These are phyloP conservation scores for Ia io DNA, from an alignment of 2,113 vertebrate species.

Conservation along the genomic window DNA sequence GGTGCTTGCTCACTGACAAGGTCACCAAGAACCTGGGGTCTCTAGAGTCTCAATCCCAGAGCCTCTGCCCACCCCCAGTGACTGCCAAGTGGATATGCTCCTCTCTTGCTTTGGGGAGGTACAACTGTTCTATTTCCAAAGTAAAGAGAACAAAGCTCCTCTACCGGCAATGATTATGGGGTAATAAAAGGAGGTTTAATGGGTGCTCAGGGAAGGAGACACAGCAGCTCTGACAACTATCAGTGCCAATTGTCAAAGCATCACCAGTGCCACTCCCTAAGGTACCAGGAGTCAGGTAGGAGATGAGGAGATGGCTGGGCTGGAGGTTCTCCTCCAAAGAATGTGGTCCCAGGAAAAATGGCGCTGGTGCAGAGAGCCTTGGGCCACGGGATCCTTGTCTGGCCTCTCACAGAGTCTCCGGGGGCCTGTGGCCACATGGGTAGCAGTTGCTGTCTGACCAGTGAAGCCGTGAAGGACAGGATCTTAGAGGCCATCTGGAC, in stretches of 20 bases:
- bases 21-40: not conserved
- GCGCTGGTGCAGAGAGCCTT: not conserved
- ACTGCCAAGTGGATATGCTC: not conserved
- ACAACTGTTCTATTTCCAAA: slow-evolving; percentile 42
- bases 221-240: not conserved
- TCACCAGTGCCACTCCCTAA: not conserved
- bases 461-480: not conserved
- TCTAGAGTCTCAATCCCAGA: too few relatives aligned
- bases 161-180: not conserved
- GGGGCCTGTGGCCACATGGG: too few relatives aligned
- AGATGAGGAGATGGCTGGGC: not conserved
- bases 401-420: not conserved
- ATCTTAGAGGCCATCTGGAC: not conserved
- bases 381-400: not conserved
- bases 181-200: slow-evolving; percentile 28
- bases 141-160: slow-evolving; percentile 50
- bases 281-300: not conserved
- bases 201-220: not conserved
- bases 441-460: not conserved
- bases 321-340: not conserved
- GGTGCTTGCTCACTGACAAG: not conserved
- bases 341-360: not conserved
- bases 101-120: not conserved
- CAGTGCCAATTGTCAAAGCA: not conserved
- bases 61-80: not conserved